Percentiles rank a stretch among this genome's conserved stretches.
Evolutionary conservation across 2,797 vertebrate species (phyloP).

Genomic region (Taeniopygia guttata): DNA sequence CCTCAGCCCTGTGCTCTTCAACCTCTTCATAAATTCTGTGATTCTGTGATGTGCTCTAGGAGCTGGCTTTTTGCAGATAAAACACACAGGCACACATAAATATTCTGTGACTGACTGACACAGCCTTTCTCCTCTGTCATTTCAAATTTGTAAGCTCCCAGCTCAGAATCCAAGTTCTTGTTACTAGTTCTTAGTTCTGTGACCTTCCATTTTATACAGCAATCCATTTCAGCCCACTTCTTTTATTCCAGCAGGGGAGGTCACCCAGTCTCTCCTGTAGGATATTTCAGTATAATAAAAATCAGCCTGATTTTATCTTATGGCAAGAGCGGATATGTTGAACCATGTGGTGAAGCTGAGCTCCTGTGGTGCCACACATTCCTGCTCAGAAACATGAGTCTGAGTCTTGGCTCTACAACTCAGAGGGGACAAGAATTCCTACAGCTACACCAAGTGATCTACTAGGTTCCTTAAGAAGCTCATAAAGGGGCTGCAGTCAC

Average conservation of each 20-base stretch:
- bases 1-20: background rate
- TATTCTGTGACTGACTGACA: constrained; percentile 3
- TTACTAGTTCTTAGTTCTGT: background rate
- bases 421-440: background rate
- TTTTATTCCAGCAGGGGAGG: background rate
- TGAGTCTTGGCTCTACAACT: background rate
- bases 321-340: background rate
- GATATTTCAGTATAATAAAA: background rate
- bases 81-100: background rate
- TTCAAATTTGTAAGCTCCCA: constrained; percentile 11
- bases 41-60: background rate
- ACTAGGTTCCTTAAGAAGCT: background rate
- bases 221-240: constrained; percentile 3
- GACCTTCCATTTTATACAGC: background rate
- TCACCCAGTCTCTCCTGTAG: background rate
- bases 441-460: background rate
- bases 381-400: background rate
- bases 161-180: background rate
- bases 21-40: background rate
- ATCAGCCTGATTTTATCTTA: background rate
- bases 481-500: background rate
- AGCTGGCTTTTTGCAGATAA: background rate
- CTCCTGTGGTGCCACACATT: background rate
- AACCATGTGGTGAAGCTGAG: background rate
- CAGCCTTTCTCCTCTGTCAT: background rate